Evolutionary conservation across 23 tunicate genomes (phyloP).

Genomic region (Styela clava): DNA sequence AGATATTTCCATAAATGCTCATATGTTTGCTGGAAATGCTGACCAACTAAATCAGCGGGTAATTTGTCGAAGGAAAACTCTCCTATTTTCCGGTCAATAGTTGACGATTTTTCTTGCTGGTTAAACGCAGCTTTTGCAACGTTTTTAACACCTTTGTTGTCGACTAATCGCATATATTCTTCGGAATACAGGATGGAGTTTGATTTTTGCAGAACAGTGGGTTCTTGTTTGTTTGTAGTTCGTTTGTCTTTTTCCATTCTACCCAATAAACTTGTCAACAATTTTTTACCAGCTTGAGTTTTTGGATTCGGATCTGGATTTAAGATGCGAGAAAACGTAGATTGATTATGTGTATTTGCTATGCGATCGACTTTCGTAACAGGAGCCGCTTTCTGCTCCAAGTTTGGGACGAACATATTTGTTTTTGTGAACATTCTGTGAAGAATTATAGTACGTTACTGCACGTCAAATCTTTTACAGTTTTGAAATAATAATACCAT

Average conservation of each 20-base stretch:
- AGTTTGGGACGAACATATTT: background rate
- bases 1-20: conserved; percentile 27
- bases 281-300: conserved; percentile 27
- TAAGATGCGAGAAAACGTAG: conserved; percentile 12
- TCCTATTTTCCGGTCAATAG: too few species aligned
- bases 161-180: background rate
- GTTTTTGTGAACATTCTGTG: background rate
- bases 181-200: conserved; percentile 8
- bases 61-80: background rate
- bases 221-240: background rate
- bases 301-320: conserved; percentile 2
- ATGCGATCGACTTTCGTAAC: background rate
- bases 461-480: too few species aligned
- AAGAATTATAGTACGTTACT: too few species aligned
- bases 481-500: too few species aligned
- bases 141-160: background rate
- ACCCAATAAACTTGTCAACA: conserved; percentile 3
- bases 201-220: background rate
- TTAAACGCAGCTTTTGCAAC: background rate
- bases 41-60: conserved; percentile 24
- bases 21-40: conserved; percentile 29
- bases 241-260: background rate
- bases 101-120: background rate
- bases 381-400: background rate
- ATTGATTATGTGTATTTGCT: background rate